These are phyloP conservation scores for Podilymbus podiceps DNA, from an alignment of 2,113 vertebrate genomes.

Conservation along the genomic window DNA sequence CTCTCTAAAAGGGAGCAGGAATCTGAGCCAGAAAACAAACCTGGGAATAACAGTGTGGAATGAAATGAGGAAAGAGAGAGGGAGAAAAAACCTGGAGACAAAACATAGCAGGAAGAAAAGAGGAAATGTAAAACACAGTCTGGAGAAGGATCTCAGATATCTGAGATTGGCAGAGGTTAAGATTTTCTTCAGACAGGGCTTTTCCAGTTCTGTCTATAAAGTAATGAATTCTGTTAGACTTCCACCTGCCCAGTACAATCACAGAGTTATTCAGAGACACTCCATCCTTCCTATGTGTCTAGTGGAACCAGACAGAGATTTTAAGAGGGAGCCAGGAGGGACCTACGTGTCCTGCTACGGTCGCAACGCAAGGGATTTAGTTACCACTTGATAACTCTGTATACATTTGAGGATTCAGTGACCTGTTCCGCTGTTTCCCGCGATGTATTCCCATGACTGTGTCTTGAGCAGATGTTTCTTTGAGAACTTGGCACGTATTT, in stretches of 20 bases:
- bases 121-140: neutral
- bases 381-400: neutral
- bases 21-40: neutral
- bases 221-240: neutral
- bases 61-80: neutral
- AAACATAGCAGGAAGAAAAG: neutral
- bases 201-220: neutral
- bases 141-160: neutral
- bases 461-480: neutral
- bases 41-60: neutral
- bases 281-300: neutral
- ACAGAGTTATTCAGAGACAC: neutral
- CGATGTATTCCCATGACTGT: neutral
- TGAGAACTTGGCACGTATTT: neutral
- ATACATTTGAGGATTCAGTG: neutral
- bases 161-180: neutral
- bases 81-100: neutral
- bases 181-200: neutral
- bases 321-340: neutral
- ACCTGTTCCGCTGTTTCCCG: neutral
- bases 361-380: neutral
- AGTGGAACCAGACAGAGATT: neutral
- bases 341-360: neutral
- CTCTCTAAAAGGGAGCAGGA: neutral
- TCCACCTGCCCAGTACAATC: neutral